Conservation (phyloP, 92 coral and sea anemone species). For the Heliopora coerulea region DNA sequence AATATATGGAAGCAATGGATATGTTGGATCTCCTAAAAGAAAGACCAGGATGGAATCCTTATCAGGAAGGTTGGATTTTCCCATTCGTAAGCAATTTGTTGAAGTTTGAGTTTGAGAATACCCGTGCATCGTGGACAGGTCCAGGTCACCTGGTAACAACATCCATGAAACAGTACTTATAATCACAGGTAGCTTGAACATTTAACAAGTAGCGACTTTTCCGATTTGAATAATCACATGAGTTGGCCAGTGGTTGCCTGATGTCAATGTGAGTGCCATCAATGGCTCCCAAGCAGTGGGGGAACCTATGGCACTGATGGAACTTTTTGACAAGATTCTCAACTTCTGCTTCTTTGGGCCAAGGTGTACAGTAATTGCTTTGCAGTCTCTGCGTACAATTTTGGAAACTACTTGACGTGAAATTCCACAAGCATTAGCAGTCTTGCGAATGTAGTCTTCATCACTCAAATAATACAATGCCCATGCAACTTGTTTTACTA, state of each 20-base stretch:
- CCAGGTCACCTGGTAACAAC: too few relatives aligned
- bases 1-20: constrained; percentile 43
- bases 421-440: constrained; percentile 52
- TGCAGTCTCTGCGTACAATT: constrained; percentile 39
- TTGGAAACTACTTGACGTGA: constrained; percentile 38
- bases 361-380: constrained; percentile 46
- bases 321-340: constrained; percentile 35
- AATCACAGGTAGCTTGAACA: too few relatives aligned
- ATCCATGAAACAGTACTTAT: too few relatives aligned
- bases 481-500: too few relatives aligned
- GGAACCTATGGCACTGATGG: constrained; percentile 20
- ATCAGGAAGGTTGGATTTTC: constrained; percentile 39
- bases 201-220: constrained; percentile 33
- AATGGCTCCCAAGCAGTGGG: constrained; percentile 37
- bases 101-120: constrained; percentile 40
- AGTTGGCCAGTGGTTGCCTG: constrained; percentile 23
- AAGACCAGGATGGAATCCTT: constrained; percentile 27
- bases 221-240: constrained; percentile 23
- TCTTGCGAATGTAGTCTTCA: constrained; percentile 48
- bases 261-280: constrained; percentile 41
- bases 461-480: constrained; percentile 48
- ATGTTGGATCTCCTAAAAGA: constrained; percentile 41
- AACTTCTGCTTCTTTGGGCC: constrained; percentile 46
- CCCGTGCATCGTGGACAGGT: constrained; percentile 46
- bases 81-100: constrained; percentile 25